Base-by-base conservation (phyloP, 2,797 vertebrate species). In the Valencia hispanica region DNA sequence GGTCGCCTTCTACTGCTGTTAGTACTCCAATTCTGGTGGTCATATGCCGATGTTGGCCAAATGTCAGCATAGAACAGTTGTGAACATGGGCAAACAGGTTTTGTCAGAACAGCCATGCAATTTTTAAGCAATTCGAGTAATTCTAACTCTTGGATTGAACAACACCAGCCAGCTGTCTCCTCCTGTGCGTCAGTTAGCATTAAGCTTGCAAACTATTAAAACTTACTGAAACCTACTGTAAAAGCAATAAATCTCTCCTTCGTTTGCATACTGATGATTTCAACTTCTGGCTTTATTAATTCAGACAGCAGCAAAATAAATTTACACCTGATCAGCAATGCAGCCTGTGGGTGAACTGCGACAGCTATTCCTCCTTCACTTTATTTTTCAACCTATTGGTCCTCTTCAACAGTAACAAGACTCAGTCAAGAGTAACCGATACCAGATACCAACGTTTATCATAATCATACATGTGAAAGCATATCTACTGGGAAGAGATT, bases 281-380 rank as follows among this genome's bases (percentile, higher is more conserved):
- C n/a, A 34, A 12, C 36, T 12, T n/a, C 7, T 20, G 32, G 25
- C 61, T 76, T 80, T 68, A 77, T 81, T 85, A 61, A 80, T 83
- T 76, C 69, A 34, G 59, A 18, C 27, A 59, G 32, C 55, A 8
- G 7, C 15, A 22, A 17, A 11, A 84, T 70, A 47, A 36, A 47
- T 79, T 72, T 55, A 36, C 63, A 71, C 68, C 68, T 65, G 50
- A 74, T 79, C 51, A 59, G 61, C 61, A 63, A 72, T 66, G 70
- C 70, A 59, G 59, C 70, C 59, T 70, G 73, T 45, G 71, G 63
- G 61, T 45, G 59, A 74, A 69, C 68, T 20, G 18, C 3, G 18
- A 20, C 32, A 36, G 34, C 34, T 72, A 63, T 71, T 80, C 48
- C 36, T 70, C 59, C 57, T 82, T 75, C 55, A 57, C 70, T 77